These are phyloP conservation scores for Cromileptes altivelis DNA, from an alignment of 2,113 vertebrate genomes.

Conservation along the genomic window DNA sequence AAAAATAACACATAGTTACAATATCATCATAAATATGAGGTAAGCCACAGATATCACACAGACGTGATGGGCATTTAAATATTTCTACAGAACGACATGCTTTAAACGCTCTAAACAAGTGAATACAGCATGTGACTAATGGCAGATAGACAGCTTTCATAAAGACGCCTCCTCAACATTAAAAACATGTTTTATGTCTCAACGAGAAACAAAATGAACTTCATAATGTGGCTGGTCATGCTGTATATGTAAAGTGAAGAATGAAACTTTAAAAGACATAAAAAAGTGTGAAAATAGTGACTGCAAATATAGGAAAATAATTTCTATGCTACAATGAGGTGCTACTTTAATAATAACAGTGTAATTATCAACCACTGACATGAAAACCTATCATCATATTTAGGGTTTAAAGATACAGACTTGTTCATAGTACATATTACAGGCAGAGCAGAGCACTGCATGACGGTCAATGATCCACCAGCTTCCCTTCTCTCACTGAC, in stretches of 20 bases:
- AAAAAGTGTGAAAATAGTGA: constrained; percentile 45
- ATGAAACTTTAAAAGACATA: neutral
- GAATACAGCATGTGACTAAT: neutral
- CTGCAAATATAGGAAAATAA: constrained; percentile 56
- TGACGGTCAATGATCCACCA: neutral
- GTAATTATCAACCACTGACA: constrained; percentile 21
- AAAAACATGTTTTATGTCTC: neutral
- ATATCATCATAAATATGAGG: constrained; percentile 63
- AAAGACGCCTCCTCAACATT: neutral
- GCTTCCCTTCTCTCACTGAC: constrained; percentile 1
- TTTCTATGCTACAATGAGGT: constrained; percentile 55
- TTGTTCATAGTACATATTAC: neutral
- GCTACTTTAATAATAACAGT: constrained; percentile 39
- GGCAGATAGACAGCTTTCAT: neutral
- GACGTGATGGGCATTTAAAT: constrained; percentile 48
- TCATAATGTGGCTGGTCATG: neutral
- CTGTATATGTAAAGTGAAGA: constrained; percentile 1
- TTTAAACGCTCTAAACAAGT: neutral
- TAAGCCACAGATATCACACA: constrained; percentile 65
- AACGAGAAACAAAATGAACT: neutral
- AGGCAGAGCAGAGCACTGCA: neutral
- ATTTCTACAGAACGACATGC: constrained; percentile 13
- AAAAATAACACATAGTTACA: constrained; percentile 68
- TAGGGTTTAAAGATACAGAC: constrained; percentile 10
- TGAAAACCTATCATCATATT: constrained; percentile 7